Evolutionary conservation across 2,888 invertebrate species (phyloP).

Genomic region (Caradrina kadenii): DNA sequence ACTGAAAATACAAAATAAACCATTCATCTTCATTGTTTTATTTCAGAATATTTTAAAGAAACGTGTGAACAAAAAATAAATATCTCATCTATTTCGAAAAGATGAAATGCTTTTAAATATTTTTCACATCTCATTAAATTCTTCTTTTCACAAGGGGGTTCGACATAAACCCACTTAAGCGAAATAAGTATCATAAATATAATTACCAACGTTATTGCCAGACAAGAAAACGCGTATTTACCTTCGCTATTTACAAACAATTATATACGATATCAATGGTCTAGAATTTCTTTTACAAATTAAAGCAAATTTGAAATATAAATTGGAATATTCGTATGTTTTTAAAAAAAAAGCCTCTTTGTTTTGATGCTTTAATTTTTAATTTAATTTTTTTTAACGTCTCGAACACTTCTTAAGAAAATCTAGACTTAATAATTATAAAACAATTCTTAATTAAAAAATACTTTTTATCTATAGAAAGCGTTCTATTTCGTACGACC

Average conservation of each 20-base stretch:
- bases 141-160: constrained; percentile 5
- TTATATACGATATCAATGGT: too few species aligned
- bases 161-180: constrained; percentile 15
- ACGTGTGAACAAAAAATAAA: not conserved
- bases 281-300: not conserved
- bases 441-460: constrained; percentile 8
- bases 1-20: not conserved
- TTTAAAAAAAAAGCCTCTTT: not conserved
- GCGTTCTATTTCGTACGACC: too few species aligned
- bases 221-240: constrained; percentile 2
- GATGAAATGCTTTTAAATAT: constrained; percentile 4
- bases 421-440: too few species aligned
- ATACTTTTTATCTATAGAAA: not conserved
- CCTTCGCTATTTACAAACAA: not conserved
- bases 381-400: too few species aligned
- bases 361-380: too few species aligned
- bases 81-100: constrained; percentile 1
- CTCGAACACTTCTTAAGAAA: not conserved
- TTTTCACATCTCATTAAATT: constrained; percentile 24
- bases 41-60: constrained; percentile 1
- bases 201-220: not conserved
- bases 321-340: constrained; percentile 19
- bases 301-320: constrained; percentile 12
- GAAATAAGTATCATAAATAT: constrained; percentile 16
- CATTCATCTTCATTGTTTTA: not conserved